Evolutionary conservation across 2,888 invertebrate genomes (phyloP).

Genomic region (Dryadula phaetusa): DNA sequence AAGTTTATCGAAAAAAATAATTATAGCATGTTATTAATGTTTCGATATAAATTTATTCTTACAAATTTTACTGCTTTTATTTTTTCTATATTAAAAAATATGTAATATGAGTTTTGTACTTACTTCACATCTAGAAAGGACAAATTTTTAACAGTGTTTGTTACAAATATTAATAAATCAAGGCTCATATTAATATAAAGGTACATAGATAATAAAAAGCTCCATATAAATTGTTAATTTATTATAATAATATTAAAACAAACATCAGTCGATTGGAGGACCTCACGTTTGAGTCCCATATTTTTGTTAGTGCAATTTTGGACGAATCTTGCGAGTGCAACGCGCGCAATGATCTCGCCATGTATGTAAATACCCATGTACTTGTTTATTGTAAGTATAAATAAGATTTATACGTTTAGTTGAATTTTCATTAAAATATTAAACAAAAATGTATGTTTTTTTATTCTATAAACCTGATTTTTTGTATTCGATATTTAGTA

Average conservation of each 20-base stretch:
- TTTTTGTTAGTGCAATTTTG: constrained; percentile 82
- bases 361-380: constrained; percentile 77
- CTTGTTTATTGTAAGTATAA: constrained; percentile 83
- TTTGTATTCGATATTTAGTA: background rate
- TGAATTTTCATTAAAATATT: constrained; percentile 83
- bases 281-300: constrained; percentile 59
- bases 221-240: constrained; percentile 3
- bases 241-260: constrained; percentile 39
- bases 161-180: background rate
- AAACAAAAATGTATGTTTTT: constrained; percentile 54
- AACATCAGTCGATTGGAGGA: constrained; percentile 56
- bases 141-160: background rate
- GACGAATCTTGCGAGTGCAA: constrained; percentile 51
- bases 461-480: constrained; percentile 36
- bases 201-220: constrained; percentile 3
- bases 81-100: background rate
- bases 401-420: constrained; percentile 85
- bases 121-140: background rate
- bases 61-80: background rate
- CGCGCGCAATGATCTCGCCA: constrained; percentile 52
- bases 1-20: constrained; percentile 1
- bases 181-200: background rate
- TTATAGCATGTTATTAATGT: background rate
- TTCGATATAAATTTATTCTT: background rate
- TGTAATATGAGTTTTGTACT: background rate